These are phyloP conservation scores for Phyllostomus hastatus DNA, from an alignment of 2,113 vertebrate genomes.

Conservation along the genomic window DNA sequence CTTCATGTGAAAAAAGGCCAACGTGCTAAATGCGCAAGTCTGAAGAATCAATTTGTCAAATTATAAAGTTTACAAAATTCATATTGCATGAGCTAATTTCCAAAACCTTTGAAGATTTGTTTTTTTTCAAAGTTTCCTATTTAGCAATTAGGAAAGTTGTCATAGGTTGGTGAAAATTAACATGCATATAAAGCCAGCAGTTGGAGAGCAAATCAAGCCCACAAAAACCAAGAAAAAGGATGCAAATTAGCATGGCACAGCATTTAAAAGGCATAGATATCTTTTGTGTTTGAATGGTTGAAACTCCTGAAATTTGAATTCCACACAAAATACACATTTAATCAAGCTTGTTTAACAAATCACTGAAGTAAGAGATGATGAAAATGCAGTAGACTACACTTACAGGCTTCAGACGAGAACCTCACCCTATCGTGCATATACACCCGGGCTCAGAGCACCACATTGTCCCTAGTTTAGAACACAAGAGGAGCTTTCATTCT, in stretches of 20 bases:
- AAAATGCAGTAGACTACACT: neutral
- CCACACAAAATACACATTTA: neutral
- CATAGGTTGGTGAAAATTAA: slow-evolving; percentile 22
- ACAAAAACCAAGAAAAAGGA: neutral
- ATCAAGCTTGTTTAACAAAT: slow-evolving; percentile 1
- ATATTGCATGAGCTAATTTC: neutral
- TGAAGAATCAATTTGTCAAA: neutral
- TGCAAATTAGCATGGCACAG: neutral
- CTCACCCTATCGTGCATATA: neutral
- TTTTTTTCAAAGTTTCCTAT: neutral
- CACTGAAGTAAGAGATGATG: neutral
- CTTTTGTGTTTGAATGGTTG: neutral
- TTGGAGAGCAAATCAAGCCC: slow-evolving; percentile 20
- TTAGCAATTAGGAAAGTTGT: neutral
- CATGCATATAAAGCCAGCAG: neutral
- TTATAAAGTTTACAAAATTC: neutral
- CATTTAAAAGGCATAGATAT: neutral
- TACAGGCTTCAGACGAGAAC: neutral
- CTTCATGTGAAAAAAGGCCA: neutral
- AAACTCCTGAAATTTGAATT: neutral
- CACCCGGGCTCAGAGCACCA: neutral
- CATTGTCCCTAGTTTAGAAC: neutral
- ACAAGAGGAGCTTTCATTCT: neutral
- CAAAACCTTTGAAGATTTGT: neutral
- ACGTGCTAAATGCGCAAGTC: neutral